Base-by-base conservation (phyloP, 1,140 invertebrate species). In the Mercenaria mercenaria region DNA sequence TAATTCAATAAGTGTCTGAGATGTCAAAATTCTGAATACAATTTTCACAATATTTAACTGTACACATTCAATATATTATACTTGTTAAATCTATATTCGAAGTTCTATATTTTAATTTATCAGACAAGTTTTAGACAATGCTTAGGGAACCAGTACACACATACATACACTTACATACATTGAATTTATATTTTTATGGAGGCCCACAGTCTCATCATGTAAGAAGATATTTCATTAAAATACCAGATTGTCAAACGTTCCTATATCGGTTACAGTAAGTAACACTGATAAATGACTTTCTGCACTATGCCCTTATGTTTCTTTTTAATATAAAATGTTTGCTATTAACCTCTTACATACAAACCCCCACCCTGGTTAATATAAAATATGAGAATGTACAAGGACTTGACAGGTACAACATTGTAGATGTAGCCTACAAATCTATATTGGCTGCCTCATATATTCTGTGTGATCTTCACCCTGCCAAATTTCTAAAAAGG, bases 231-330 rank as follows among this genome's bases (percentile, higher is more conserved):
- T 50, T 50, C 23, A 76, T 47, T 26, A 23, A 34, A 47, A 76
- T 32, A 47, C 72, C 15, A 15, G 43, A 76, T 50, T 76, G 72
- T 37, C 39, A 76, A 50, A 76, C 1, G n/a, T 76, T 29, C 23
- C 3, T 50, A 29, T 52, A 76, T 76, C 72, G 50, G n/a, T 76
- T 76, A 26, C 72, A 76, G 72, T 47, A 26, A 39, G 34, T 52
- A 76, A 50, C 43, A 47, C 41, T 76, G 72, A 76, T 41, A 76
- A 47, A 76, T 76, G 72, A 26, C 8, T 29, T 47, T 76, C 41
- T 76, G 43, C 43, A 76, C n/a, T 3, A 15, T 6, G 0, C 3
- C n/a, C 41, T 50, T 32, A 52, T 52, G 13, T 34, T 50, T 15
- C 13, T 50, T 50, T 50, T 32, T 34, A 3, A 15, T 76, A 50